Evolutionary conservation across 2,888 invertebrate genomes (phyloP), one percentile per base, ranked within the genome.

Genomic region (Carpatolechia fugitivella): DNA sequence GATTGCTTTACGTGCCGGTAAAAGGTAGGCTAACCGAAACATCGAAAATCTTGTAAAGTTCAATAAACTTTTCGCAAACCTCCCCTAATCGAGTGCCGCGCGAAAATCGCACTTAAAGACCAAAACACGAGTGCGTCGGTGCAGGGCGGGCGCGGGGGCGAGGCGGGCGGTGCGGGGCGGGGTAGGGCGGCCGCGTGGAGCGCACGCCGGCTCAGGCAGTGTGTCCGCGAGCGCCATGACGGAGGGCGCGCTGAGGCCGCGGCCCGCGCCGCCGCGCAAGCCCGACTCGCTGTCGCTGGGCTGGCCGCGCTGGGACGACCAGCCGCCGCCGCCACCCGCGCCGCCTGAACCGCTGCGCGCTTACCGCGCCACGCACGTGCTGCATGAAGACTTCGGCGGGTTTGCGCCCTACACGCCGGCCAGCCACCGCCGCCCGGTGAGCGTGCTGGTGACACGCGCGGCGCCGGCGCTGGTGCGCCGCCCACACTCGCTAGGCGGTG

Each of bases 401-500:
- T 93, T 92, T 80, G 86, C 91, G 58, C 86, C 92, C 44, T 93
- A 93, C 76, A 90, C 90, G 38, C 91, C 92, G 60, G n/a, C n/a
- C n/a, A n/a, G n/a, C n/a, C n/a, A n/a, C n/a, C 81, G 92, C 60
- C 82, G 92, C 69, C 91, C 92, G 59, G 90, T 91, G 68, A 92
- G 92, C 73, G 91, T 91, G 63, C 83, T 91, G 68, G 80, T 88
- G 41, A 82, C 91, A 62, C 84, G 91, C 47, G 18, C 30, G 31
- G 76, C 78, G 53, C 35, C 51, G 29, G 82, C 78, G 40, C 72
- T 80, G 31, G 72, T 86, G 64, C 79, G 91, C 61, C 72, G 93
- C 53, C 93, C 94, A 36, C 93, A 92, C 76, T 93, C 93, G 68
- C 92, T 93, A 65, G 93, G 93, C 59, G 85, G 79, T 0, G 85